Evolutionary conservation across 2,797 vertebrate species (phyloP), one percentile per base, ranked within the genome.

Genomic region (Valencia hispanica): DNA sequence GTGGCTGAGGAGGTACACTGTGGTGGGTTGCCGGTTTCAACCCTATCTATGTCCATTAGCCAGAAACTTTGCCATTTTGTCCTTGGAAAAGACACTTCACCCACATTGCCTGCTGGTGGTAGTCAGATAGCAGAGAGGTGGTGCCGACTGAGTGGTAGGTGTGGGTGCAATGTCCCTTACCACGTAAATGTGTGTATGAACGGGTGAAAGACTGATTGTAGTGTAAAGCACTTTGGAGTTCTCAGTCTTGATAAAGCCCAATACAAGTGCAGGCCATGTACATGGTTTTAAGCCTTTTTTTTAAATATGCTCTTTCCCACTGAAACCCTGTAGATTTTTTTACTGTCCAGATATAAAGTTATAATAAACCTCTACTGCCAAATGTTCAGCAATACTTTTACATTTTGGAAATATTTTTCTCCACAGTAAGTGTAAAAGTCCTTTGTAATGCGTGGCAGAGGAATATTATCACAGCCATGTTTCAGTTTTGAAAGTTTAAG

Each of bases 401-500:
- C 0, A 9, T 53, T 53, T 53, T 30, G n/a, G n/a, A 57, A 30
- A 63, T 63, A 22, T 39, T 41, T 66, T 6, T 20, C 9, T 39
- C 20, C 34, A 36, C 32, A 65, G 32, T 63, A 20, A 61, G 17
- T 34, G 30, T 36, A 36, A 18, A 36, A 39, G 22, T 25, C 4
- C 32, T 65, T 65, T 65, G 59, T 15, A 34, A 30, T 34, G 17
- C 15, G 30, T 61, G 59, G 17, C 2, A 12, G 34, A 39, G 7
- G 17, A 63, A 34, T 61, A 61, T 61, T 20, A 61, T 63, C 36
- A 17, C 34, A 12, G 61, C 0, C 1, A 1, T 22, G 34, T 65
- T 39, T 65, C 34, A 10, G 1, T 65, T 65, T 36, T 65, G 20
- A 39, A 65, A 39, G 61, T 79, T 81, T 47, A 48, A 79, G 41